Percentiles rank a stretch among this genome's conserved stretches.
Evolutionary conservation across 2,113 vertebrate species (phyloP).

Genomic region (Charina bottae): DNA sequence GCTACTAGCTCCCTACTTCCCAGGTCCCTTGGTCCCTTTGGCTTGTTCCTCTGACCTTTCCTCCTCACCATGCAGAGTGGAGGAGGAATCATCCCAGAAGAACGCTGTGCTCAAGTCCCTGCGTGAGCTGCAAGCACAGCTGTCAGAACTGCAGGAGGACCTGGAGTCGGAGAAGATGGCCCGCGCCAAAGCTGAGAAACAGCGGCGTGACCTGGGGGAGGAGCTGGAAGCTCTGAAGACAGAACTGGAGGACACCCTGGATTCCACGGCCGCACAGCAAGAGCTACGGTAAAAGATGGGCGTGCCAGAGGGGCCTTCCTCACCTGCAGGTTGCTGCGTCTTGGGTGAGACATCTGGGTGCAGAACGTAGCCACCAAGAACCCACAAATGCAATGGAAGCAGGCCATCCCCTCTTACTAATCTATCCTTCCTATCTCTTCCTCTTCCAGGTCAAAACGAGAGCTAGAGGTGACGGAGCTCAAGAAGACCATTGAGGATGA

Average conservation of each 20-base stretch:
- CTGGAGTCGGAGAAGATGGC: slow-evolving; percentile 84
- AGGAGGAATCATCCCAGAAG: slow-evolving; percentile 82
- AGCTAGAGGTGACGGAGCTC: slow-evolving; percentile 84
- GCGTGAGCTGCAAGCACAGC: slow-evolving; percentile 84
- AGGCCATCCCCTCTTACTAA: not conserved
- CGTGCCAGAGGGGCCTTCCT: not conserved
- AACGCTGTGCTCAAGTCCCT: slow-evolving; percentile 81
- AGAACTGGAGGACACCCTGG: slow-evolving; percentile 89
- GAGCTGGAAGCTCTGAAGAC: slow-evolving; percentile 89
- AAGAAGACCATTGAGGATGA: slow-evolving; percentile 88
- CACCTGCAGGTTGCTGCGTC: no score
- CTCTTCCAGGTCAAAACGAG: slow-evolving; percentile 82
- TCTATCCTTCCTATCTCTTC: no score
- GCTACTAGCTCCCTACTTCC: no score
- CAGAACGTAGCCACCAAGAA: not conserved
- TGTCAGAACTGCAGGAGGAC: slow-evolving; percentile 89
- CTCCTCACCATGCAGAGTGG: slow-evolving; percentile 72
- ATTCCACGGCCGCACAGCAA: slow-evolving; percentile 89
- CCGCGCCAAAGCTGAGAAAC: slow-evolving; percentile 88
- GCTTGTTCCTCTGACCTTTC: not conserved
- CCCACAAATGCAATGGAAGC: not conserved
- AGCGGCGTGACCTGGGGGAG: slow-evolving; percentile 86
- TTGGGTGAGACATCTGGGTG: not conserved
- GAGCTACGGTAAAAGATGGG: slow-evolving; percentile 79
- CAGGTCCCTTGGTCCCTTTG: not conserved